Evolutionary conservation across 2,113 vertebrate genomes (phyloP).

Genomic region (Drymodes brunneopygia): DNA sequence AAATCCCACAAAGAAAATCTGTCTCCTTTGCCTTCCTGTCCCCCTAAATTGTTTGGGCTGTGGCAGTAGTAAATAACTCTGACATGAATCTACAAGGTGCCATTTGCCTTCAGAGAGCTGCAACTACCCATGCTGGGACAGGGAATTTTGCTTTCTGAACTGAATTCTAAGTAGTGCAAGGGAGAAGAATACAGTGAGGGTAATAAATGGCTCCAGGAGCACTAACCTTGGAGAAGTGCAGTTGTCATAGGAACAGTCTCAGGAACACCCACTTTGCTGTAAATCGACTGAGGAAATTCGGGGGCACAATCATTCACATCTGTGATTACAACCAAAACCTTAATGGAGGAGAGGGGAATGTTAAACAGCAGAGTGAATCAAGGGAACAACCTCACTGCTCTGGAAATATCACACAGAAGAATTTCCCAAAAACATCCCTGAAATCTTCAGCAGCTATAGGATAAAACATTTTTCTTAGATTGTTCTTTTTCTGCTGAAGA

Average conservation of each 20-base stretch:
- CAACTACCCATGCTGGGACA: neutral
- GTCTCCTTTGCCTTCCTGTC: neutral
- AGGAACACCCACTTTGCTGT: constrained; percentile 81
- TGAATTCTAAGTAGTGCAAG: neutral
- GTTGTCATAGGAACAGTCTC: constrained; percentile 87
- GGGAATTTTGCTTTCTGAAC: neutral
- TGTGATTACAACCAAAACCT: constrained; percentile 82
- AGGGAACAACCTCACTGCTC: neutral
- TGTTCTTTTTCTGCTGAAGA: constrained; percentile 10
- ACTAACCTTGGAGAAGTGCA: constrained; percentile 84
- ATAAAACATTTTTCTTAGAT: constrained; percentile 9
- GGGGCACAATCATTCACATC: constrained; percentile 86
- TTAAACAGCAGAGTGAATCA: neutral
- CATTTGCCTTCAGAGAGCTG: neutral
- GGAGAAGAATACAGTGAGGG: neutral
- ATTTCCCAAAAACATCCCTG: neutral
- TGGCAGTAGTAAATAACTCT: neutral
- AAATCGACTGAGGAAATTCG: constrained; percentile 86
- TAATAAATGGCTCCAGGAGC: neutral
- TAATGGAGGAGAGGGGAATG: neutral
- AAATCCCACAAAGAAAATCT: neutral
- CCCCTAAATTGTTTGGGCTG: neutral
- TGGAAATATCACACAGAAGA: neutral
- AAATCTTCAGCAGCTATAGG: neutral
- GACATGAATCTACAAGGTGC: neutral